Evolutionary conservation across 2,888 invertebrate genomes (phyloP).

Genomic region (Gastracanthus pulcherrimus): DNA sequence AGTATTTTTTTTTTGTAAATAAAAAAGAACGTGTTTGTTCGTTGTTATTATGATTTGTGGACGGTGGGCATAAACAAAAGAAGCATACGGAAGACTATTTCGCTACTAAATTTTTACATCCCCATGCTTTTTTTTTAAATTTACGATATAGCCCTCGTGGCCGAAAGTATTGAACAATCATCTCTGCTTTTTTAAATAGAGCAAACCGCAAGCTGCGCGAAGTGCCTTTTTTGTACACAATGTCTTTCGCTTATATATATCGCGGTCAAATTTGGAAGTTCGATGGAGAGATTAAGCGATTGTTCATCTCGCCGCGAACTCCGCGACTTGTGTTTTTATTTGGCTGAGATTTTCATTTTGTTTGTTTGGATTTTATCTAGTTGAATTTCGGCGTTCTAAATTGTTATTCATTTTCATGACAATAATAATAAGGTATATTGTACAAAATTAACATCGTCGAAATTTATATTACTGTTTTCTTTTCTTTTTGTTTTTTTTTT

Average conservation of each 20-base stretch:
- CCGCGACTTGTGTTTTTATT: slow-evolving; percentile 33
- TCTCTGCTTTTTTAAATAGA: slow-evolving; percentile 43
- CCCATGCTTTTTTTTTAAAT: not conserved
- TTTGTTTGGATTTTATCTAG: slow-evolving; percentile 35
- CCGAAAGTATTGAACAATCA: slow-evolving; percentile 55
- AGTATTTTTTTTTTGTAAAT: slow-evolving; percentile 37
- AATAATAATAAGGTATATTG: slow-evolving; percentile 51
- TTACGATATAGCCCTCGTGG: slow-evolving; percentile 29
- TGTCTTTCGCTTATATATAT: slow-evolving; percentile 45
- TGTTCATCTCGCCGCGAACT: slow-evolving; percentile 36
- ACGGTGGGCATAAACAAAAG: slow-evolving; percentile 16
- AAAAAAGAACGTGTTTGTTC: slow-evolving; percentile 34
- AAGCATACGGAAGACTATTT: slow-evolving; percentile 20
- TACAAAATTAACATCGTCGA: slow-evolving; percentile 48
- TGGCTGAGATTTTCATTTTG: slow-evolving; percentile 32
- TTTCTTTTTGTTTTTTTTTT: slow-evolving; percentile 35
- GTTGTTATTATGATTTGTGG: slow-evolving; percentile 33
- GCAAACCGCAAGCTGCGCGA: slow-evolving; percentile 60
- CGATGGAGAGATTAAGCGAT: slow-evolving; percentile 11
- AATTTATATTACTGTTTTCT: slow-evolving; percentile 41
- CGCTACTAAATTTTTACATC: slow-evolving; percentile 31
- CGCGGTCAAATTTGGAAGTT: slow-evolving; percentile 45
- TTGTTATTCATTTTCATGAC: slow-evolving; percentile 50
- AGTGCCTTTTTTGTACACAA: slow-evolving; percentile 62
- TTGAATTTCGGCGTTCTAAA: slow-evolving; percentile 44